Evolutionary conservation across 2,888 invertebrate genomes (phyloP).

Genomic region (Sinotaia quadrata): DNA sequence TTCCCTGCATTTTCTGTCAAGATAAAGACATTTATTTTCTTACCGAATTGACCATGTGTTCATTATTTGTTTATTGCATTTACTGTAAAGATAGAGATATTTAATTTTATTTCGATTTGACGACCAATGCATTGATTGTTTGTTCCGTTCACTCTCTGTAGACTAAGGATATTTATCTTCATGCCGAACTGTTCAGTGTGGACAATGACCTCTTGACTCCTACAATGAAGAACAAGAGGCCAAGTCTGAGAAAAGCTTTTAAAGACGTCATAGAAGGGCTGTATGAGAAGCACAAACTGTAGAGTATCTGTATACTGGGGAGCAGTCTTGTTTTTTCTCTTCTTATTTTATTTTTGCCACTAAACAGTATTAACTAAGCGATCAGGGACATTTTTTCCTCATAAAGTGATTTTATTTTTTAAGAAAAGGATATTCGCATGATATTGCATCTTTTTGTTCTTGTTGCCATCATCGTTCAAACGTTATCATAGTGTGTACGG

Average conservation of each 20-base stretch:
- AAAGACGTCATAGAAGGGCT: conserved; percentile 43
- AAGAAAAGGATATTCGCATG: too few species aligned
- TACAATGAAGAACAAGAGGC: conserved; percentile 94
- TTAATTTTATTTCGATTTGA: neutral
- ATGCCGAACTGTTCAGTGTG: conserved; percentile 94
- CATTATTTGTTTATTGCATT: neutral
- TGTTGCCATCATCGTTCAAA: too few species aligned
- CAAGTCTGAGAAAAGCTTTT: conserved; percentile 70
- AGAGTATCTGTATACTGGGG: too few species aligned
- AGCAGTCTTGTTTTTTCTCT: too few species aligned
- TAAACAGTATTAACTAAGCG: too few species aligned
- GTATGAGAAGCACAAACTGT: conserved; percentile 46
- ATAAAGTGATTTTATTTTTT: too few species aligned
- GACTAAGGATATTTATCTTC: conserved; percentile 91
- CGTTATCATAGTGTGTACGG: too few species aligned
- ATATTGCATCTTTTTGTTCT: too few species aligned
- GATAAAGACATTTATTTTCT: neutral
- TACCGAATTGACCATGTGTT: neutral
- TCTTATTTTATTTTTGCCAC: too few species aligned
- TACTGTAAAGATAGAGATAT: neutral
- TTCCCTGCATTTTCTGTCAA: neutral
- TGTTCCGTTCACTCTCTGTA: conserved; percentile 33
- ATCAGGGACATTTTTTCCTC: too few species aligned
- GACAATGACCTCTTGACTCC: conserved; percentile 96
- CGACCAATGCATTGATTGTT: neutral